Evolutionary conservation across 2,888 invertebrate species (phyloP).

Genomic region (Drosophila subquinaria): DNA sequence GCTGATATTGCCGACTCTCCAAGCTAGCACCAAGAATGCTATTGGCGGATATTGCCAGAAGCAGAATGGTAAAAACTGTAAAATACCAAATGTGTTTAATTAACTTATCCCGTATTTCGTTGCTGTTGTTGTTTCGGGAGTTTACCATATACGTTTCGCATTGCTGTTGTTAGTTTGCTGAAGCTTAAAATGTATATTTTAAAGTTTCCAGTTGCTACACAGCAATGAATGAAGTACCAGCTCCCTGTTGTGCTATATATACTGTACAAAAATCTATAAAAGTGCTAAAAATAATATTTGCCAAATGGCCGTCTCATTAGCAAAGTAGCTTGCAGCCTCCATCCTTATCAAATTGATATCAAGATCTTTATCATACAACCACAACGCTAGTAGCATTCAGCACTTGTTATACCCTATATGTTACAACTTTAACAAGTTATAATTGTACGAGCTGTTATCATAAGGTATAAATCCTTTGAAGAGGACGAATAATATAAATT

Average conservation of each 20-base stretch:
- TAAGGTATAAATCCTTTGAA: neutral
- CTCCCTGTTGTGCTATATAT: constrained; percentile 43
- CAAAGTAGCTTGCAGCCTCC: constrained; percentile 46
- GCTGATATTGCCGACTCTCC: constrained; percentile 65
- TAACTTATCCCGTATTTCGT: constrained; percentile 1
- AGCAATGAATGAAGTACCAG: constrained; percentile 32
- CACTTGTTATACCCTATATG: constrained; percentile 9
- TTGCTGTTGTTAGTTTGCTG: constrained; percentile 23
- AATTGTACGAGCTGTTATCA: neutral
- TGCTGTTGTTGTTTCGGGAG: neutral
- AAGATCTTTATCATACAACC: constrained; percentile 48
- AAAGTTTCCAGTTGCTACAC: constrained; percentile 29
- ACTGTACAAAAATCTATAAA: constrained; percentile 10
- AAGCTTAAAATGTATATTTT: constrained; percentile 20
- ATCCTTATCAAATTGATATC: constrained; percentile 36
- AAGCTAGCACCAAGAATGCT: constrained; percentile 60
- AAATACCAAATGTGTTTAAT: constrained; percentile 16
- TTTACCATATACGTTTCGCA: constrained; percentile 63
- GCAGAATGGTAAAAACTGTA: constrained; percentile 54
- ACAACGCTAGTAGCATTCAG: neutral
- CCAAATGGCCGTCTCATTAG: constrained; percentile 43
- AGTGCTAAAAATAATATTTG: constrained; percentile 36
- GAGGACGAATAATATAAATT: neutral
- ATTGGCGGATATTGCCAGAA: constrained; percentile 50
- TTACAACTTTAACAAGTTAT: neutral